A percentile compares a stretch with the other conserved stretches of the same genome.
Conservation (phyloP, 37 sponge, comb jelly and placozoan genomes). For the Diacarnus erythraeanus region DNA sequence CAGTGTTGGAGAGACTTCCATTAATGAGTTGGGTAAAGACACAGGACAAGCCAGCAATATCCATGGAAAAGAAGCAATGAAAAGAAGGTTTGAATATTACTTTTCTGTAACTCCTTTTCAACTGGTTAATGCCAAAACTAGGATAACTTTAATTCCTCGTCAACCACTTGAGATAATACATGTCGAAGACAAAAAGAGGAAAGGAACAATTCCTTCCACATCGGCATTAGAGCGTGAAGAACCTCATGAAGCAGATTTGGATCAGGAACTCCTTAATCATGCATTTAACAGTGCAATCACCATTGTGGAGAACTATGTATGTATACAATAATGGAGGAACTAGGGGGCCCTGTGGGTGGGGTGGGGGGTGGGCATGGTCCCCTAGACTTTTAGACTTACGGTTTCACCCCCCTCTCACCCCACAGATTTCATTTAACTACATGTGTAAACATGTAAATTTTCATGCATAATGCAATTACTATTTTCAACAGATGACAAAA, state of each 20-base stretch:
- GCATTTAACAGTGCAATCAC: conserved; percentile 38
- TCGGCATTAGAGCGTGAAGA: too few relatives aligned
- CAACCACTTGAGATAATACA: conserved; percentile 37
- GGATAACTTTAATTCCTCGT: conserved; percentile 32
- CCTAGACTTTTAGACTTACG: too few relatives aligned
- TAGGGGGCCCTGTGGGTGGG: too few relatives aligned
- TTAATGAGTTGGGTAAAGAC: too few relatives aligned
- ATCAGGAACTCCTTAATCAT: conserved; percentile 49
- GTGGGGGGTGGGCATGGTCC: too few relatives aligned
- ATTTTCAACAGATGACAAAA: conserved; percentile 10
- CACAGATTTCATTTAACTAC: too few relatives aligned
- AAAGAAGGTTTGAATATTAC: conserved; percentile 7
- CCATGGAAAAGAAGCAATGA: not conserved
- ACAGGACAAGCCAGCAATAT: too few relatives aligned
- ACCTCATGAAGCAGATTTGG: conserved; percentile 39
- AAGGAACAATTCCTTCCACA: conserved; percentile 42
- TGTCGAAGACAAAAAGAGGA: too few relatives aligned
- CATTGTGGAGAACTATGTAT: conserved; percentile 19
- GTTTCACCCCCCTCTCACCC: too few relatives aligned
- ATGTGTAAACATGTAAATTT: not conserved
- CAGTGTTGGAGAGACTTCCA: too few relatives aligned
- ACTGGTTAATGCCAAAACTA: not conserved
- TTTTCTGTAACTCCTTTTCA: not conserved
- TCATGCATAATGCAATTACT: not conserved
- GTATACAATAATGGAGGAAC: conserved; percentile 9